These are phyloP conservation scores for Heteromyza rotundicornis DNA, from an alignment of 2,888 invertebrate species.

Conservation along the genomic window DNA sequence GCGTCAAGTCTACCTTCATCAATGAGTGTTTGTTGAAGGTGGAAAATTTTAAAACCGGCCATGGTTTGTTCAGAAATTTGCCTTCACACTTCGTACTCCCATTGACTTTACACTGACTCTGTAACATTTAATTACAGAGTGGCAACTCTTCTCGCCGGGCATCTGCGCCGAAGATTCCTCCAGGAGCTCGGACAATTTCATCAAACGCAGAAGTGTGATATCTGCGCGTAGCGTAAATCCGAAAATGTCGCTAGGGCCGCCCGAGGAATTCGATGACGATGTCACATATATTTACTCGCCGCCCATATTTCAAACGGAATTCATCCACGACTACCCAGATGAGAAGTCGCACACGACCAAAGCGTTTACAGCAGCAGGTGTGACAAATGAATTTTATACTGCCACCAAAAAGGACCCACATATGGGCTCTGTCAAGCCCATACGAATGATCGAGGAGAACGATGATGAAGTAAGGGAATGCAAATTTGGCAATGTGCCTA, in stretches of 20 bases:
- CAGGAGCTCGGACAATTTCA: slow-evolving; percentile 22
- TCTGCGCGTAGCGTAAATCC: slow-evolving; percentile 6
- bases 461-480: slow-evolving; percentile 27
- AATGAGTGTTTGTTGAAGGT: slow-evolving; percentile 52
- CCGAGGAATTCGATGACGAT: slow-evolving; percentile 36
- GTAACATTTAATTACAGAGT: slow-evolving; percentile 39
- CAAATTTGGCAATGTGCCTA: slow-evolving; percentile 40
- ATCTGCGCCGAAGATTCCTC: slow-evolving; percentile 49
- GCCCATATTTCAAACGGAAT: slow-evolving; percentile 35
- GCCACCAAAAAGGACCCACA: neutral
- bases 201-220: slow-evolving; percentile 26
- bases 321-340: neutral
- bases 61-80: slow-evolving; percentile 33
- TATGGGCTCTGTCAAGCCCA: neutral
- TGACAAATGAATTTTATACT: neutral
- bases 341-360: neutral
- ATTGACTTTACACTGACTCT: neutral
- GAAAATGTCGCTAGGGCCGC: neutral
- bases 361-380: slow-evolving; percentile 33
- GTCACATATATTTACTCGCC: slow-evolving; percentile 45
- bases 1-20: slow-evolving; percentile 51
- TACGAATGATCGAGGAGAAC: neutral
- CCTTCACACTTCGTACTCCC: neutral
- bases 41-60: slow-evolving; percentile 45
- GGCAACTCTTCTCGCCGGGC: slow-evolving; percentile 46